Evolutionary conservation across 2,113 vertebrate species (phyloP).

Genomic region (Platichthys flesus): DNA sequence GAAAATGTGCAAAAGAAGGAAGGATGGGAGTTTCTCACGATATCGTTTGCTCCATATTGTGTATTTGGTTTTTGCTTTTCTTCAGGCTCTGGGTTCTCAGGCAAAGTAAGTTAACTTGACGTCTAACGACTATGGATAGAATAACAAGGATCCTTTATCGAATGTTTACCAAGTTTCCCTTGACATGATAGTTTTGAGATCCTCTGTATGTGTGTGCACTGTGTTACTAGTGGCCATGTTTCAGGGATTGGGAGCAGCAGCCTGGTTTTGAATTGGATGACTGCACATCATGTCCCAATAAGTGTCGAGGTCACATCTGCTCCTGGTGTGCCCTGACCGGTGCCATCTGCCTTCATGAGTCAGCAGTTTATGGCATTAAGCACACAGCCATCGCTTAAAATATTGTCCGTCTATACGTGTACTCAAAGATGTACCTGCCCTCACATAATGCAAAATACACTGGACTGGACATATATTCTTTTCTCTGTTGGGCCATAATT

Average conservation of each 20-base stretch:
- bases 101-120: no score
- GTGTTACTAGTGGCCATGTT: constrained; percentile 6
- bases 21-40: no score
- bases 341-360: constrained; percentile 72
- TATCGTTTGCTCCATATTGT: not conserved
- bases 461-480: constrained; percentile 14
- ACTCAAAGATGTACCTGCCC: not conserved
- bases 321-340: constrained; percentile 47
- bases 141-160: not conserved
- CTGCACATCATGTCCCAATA: constrained; percentile 43
- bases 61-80: not conserved
- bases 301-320: constrained; percentile 69
- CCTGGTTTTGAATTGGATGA: constrained; percentile 44
- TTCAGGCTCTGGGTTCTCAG: not conserved
- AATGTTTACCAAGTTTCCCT: not conserved
- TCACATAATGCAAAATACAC: constrained; percentile 5
- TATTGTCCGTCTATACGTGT: not conserved
- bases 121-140: no score
- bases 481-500: constrained; percentile 10
- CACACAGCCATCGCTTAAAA: constrained; percentile 25
- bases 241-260: constrained; percentile 25
- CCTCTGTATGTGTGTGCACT: not conserved
- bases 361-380: constrained; percentile 45
- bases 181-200: not conserved
- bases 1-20: not conserved